Evolutionary conservation across 1,140 invertebrate species (phyloP).

Genomic region (Phthorimaea operculella): DNA sequence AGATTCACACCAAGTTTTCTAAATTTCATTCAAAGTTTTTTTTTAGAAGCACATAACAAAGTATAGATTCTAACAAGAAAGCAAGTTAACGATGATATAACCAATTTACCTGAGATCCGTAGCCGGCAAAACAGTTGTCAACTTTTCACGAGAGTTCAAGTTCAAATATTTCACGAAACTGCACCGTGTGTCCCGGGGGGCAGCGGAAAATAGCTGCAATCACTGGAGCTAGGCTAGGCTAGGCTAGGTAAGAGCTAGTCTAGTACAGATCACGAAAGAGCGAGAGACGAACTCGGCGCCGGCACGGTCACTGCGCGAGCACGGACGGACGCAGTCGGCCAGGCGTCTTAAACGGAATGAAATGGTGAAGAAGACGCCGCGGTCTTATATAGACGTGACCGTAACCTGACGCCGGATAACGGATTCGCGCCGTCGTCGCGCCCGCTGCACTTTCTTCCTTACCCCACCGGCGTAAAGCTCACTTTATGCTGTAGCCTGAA

Average conservation of each 20-base stretch:
- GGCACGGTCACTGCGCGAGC: constrained; percentile 19
- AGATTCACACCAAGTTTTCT: no score
- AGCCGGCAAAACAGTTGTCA: constrained; percentile 23
- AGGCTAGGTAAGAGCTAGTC: no score
- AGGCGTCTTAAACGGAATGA: constrained; percentile 62
- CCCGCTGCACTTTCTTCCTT: constrained; percentile 36
- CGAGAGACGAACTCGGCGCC: constrained; percentile 25
- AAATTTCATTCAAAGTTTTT: no score
- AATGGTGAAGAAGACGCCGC: constrained; percentile 64
- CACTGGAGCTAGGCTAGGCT: constrained; percentile 34
- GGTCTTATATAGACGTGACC: constrained; percentile 64
- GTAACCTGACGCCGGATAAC: constrained; percentile 68
- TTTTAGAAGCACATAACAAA: no score
- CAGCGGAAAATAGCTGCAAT: constrained; percentile 29
- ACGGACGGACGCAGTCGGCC: constrained; percentile 34
- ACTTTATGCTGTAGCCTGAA: constrained; percentile 15
- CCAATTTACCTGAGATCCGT: constrained; percentile 6
- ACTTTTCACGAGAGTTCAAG: constrained; percentile 32
- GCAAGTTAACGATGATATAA: no score
- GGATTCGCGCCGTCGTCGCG: constrained; percentile 37
- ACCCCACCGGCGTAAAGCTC: constrained; percentile 26
- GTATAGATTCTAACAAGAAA: no score
- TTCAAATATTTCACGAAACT: constrained; percentile 50
- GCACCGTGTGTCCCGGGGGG: constrained; percentile 39
- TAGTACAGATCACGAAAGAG: neutral